Evolutionary conservation across 2,888 invertebrate genomes (phyloP).

Genomic region (Bellardia bayeri): DNA sequence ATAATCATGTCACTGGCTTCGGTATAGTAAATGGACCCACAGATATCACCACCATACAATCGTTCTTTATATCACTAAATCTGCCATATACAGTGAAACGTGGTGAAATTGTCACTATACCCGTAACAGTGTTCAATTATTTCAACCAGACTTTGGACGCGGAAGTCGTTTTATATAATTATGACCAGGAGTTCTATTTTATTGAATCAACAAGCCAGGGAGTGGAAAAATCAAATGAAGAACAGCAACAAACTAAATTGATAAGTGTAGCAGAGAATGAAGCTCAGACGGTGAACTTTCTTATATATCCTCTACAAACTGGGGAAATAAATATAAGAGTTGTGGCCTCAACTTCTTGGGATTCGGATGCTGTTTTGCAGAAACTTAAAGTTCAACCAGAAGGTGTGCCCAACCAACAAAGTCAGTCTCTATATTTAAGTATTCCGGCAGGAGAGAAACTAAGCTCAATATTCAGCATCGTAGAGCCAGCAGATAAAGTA

Average conservation of each 20-base stretch:
- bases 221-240: constrained; percentile 51
- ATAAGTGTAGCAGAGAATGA: constrained; percentile 89
- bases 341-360: constrained; percentile 85
- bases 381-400: constrained; percentile 89
- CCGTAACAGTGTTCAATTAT: constrained; percentile 95
- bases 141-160: constrained; percentile 89
- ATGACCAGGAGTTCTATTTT: constrained; percentile 90
- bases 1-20: constrained; percentile 89
- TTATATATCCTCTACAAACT: constrained; percentile 88
- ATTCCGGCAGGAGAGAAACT: constrained; percentile 39
- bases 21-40: constrained; percentile 86
- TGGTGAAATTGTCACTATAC: constrained; percentile 94
- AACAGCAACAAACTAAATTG: constrained; percentile 75
- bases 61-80: constrained; percentile 90
- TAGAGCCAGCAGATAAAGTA: constrained; percentile 87
- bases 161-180: constrained; percentile 92
- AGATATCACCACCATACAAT: constrained; percentile 89
- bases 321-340: constrained; percentile 89
- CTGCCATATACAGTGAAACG: constrained; percentile 90
- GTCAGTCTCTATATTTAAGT: constrained; percentile 35
- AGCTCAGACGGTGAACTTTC: constrained; percentile 88
- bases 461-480: constrained; percentile 76
- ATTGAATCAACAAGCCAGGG: constrained; percentile 79
- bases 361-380: constrained; percentile 87
- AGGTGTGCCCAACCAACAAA: constrained; percentile 86